Conservation (phyloP, 1,140 invertebrate genomes). For the Gerris buenoi region DNA sequence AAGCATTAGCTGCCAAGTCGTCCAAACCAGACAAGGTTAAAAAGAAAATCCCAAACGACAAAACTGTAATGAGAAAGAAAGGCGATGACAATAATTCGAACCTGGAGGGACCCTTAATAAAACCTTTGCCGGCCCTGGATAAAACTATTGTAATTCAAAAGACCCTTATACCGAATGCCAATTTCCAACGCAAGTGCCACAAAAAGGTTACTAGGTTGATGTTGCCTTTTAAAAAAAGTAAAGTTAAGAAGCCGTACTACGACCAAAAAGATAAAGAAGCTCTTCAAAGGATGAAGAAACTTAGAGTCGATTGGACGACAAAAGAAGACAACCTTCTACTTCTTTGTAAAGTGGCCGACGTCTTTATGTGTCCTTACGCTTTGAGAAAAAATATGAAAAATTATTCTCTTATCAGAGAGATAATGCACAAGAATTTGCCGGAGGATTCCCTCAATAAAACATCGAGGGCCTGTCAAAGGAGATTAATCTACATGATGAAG, state of each 20-base stretch:
- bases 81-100: background rate
- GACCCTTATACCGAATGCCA: background rate
- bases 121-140: background rate
- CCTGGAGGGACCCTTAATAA: no score
- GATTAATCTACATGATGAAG: slow-evolving; percentile 45
- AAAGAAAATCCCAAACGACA: background rate
- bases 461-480: slow-evolving; percentile 46
- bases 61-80: background rate
- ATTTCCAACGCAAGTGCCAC: background rate
- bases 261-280: slow-evolving; percentile 53
- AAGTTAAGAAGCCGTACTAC: slow-evolving; percentile 33
- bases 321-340: slow-evolving; percentile 48
- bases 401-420: slow-evolving; percentile 40
- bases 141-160: background rate
- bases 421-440: slow-evolving; percentile 38
- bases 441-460: slow-evolving; percentile 47
- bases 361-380: slow-evolving; percentile 42
- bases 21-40: background rate
- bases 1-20: background rate
- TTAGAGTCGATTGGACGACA: slow-evolving; percentile 41
- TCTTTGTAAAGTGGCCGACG: slow-evolving; percentile 47
- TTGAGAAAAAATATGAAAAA: slow-evolving; percentile 32
- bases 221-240: background rate
- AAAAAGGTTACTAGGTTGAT: background rate
- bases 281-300: slow-evolving; percentile 43